phyloP scores from a whole-genome alignment of 2,797 vertebrate species.

The Numenius phaeopus region DNA sequence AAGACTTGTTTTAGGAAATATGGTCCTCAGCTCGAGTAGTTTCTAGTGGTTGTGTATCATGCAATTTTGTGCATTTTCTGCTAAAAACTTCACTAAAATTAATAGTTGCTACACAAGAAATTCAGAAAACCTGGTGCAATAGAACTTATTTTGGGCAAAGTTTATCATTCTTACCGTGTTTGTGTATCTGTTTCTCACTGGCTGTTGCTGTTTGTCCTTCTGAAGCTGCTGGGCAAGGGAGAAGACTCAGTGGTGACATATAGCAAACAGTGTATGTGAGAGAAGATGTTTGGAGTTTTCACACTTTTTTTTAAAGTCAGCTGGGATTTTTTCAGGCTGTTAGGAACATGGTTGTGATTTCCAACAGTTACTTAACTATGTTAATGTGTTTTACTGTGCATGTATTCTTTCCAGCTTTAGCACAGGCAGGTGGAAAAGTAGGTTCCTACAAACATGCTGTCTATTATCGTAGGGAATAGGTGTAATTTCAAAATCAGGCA shows the following conservation, averaged over 20 bases:
- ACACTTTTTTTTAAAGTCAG: neutral
- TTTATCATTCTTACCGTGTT: neutral
- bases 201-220: neutral
- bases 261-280: rapidly evolving
- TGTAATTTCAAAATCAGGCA: neutral
- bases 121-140: neutral
- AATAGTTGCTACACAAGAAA: neutral
- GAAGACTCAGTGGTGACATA: neutral
- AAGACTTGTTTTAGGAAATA: neutral
- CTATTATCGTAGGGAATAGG: neutral
- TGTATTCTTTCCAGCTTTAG: neutral
- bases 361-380: neutral
- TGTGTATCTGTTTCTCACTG: neutral
- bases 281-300: neutral
- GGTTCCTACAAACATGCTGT: neutral
- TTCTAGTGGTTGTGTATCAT: neutral
- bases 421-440: rapidly evolving
- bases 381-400: neutral
- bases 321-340: neutral
- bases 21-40: neutral
- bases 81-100: neutral
- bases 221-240: neutral
- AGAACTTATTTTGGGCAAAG: neutral
- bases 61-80: neutral
- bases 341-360: neutral